Evolutionary conservation across 2,113 vertebrate genomes (phyloP), one percentile per base, ranked within the genome.

Genomic region (Ceuthmochares aereus): DNA sequence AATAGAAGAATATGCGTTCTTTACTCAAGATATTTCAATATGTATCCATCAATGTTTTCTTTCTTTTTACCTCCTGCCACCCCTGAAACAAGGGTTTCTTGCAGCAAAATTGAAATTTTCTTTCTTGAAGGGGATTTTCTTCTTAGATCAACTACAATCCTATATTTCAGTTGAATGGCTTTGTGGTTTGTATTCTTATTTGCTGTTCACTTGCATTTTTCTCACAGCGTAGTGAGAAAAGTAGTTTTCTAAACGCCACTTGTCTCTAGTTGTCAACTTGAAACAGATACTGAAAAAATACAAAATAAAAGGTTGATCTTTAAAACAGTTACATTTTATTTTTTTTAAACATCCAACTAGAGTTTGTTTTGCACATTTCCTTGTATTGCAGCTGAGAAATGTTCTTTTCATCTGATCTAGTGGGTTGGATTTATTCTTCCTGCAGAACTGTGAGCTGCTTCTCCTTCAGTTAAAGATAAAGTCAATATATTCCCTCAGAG

Each of bases 141-240:
- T 55, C 56, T 37, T 16, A 17, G 2, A 20, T 47, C 25, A 19
- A 22, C 60, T 56, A 30, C 32, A 63, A 16, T 30, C 19, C 22
- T 43, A 6, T 72, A 45, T 68, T 90, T 62, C 34, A 55, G 6
- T 13, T 45, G 9, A 70, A 60, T 17, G 42, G n/a, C 6, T 55
- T 15, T 0, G 0, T 4, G 23, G 26, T 52, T 25, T 59, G 0
- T 21, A 15, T 45, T 93, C 4, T 73, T 68, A 7, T 7, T 67
- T 62, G 5, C 4, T 62, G 77, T 80, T 37, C 1, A 2, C 6
- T 42, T n/a, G 4, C 9, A 1, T 51, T 67, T 78, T 82, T 60
- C 22, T 87, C 32, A 21, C n/a, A n/a, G n/a, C n/a, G n/a, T n/a
- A n/a, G 43, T 43, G 45, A 51, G 11, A 73, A 75, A 69, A 40